Evolutionary conservation across 2,113 vertebrate genomes (phyloP).

Genomic region (Sphaerodactylus townsendi): DNA sequence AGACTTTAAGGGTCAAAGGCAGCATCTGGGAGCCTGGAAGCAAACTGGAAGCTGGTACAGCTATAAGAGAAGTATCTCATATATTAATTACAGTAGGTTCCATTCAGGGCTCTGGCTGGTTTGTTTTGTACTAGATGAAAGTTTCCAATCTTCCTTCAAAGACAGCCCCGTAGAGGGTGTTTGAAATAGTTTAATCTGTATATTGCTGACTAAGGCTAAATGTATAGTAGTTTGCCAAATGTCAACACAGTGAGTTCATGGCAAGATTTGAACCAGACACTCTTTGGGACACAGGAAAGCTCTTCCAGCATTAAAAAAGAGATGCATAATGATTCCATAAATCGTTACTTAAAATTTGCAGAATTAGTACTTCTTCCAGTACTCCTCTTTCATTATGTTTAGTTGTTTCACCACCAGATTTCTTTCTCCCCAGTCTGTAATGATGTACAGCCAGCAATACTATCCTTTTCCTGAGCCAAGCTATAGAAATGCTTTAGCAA

Average conservation of each 20-base stretch:
- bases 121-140: too few species aligned
- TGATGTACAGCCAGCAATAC: background rate
- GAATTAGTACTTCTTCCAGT: background rate
- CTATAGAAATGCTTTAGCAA: conserved; percentile 13
- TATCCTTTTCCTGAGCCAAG: background rate
- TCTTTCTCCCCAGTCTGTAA: background rate
- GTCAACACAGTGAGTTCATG: background rate
- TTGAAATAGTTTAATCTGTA: too few species aligned
- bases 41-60: too few species aligned
- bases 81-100: too few species aligned
- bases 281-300: too few species aligned
- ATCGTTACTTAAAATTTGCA: background rate
- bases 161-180: too few species aligned
- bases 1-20: too few species aligned
- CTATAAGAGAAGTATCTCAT: too few species aligned
- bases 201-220: background rate
- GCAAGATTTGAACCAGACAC: background rate
- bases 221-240: background rate
- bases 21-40: too few species aligned
- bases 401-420: background rate
- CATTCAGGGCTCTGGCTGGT: too few species aligned
- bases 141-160: too few species aligned
- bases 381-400: background rate
- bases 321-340: background rate
- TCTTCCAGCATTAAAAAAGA: background rate